A percentile compares a stretch with the other conserved stretches of the same genome.
Conservation (phyloP, 2,888 invertebrate species). For the Cosmia pyralina region DNA sequence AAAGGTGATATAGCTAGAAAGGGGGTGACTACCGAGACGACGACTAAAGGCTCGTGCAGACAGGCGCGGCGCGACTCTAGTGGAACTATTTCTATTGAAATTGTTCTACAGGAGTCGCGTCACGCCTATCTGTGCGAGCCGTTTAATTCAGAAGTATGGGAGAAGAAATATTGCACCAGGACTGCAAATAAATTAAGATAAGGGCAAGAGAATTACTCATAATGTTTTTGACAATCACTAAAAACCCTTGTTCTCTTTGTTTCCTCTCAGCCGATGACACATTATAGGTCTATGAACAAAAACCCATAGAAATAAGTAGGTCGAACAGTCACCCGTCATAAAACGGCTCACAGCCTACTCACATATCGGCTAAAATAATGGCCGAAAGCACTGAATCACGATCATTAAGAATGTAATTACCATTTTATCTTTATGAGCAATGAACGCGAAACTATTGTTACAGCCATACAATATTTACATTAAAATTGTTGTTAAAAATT, state of each 20-base stretch:
- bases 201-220: too few relatives aligned
- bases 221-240: background rate
- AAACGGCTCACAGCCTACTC: slow-evolving; percentile 66
- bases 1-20: too few relatives aligned
- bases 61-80: too few relatives aligned
- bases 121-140: too few relatives aligned
- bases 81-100: too few relatives aligned
- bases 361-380: slow-evolving; percentile 62
- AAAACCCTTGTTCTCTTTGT: slow-evolving; percentile 1
- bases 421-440: slow-evolving; percentile 86
- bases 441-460: slow-evolving; percentile 73
- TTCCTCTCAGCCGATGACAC: slow-evolving; percentile 48
- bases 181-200: too few relatives aligned
- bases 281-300: slow-evolving; percentile 28
- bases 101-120: too few relatives aligned
- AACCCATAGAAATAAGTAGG: slow-evolving; percentile 57
- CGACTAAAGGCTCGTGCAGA: too few relatives aligned
- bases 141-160: too few relatives aligned
- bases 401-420: slow-evolving; percentile 83
- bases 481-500: slow-evolving; percentile 63
- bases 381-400: slow-evolving; percentile 68
- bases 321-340: slow-evolving; percentile 64
- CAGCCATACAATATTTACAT: slow-evolving; percentile 66
- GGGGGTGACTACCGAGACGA: too few relatives aligned
- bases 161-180: too few relatives aligned